These are phyloP conservation scores for Amitus sp. DNA, from an alignment of 2,888 invertebrate genomes.

Conservation along the genomic window DNA sequence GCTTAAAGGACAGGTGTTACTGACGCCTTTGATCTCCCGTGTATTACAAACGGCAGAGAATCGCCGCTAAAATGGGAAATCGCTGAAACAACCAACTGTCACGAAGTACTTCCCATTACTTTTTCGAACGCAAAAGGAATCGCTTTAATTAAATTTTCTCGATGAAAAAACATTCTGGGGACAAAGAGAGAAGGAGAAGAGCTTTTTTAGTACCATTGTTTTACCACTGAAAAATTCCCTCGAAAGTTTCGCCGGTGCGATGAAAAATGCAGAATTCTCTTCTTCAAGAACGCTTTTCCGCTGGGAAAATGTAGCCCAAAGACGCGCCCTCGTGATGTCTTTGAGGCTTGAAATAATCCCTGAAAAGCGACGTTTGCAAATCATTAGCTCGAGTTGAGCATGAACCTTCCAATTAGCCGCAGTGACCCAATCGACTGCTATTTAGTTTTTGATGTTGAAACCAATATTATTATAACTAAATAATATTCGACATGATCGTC, in stretches of 20 bases:
- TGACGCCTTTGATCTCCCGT: conserved; percentile 66
- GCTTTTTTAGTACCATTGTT: too few species aligned
- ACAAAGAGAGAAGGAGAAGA: too few species aligned
- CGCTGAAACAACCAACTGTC: conserved; percentile 52
- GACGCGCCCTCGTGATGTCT: conserved; percentile 48
- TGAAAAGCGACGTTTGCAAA: conserved; percentile 61
- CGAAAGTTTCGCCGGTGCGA: too few species aligned
- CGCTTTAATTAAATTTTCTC: too few species aligned
- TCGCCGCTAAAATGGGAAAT: conserved; percentile 58
- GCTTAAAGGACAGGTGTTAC: conserved; percentile 65
- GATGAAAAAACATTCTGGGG: too few species aligned
- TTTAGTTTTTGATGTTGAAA: too few species aligned
- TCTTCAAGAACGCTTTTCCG: not conserved
- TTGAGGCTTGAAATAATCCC: conserved; percentile 49
- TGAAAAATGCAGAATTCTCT: not conserved
- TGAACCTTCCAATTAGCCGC: not conserved
- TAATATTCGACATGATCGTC: too few species aligned
- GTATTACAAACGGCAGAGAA: conserved; percentile 58
- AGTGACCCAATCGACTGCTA: too few species aligned
- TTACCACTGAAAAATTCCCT: too few species aligned
- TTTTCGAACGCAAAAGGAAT: not conserved
- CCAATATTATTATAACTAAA: too few species aligned
- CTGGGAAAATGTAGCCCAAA: conserved; percentile 13
- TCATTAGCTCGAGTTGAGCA: conserved; percentile 53
- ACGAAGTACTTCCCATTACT: not conserved